Percentiles rank a stretch among this genome's conserved stretches.
phyloP scores from a whole-genome alignment of 2,113 vertebrate species.

The Oreotrochilus melanogaster region DNA sequence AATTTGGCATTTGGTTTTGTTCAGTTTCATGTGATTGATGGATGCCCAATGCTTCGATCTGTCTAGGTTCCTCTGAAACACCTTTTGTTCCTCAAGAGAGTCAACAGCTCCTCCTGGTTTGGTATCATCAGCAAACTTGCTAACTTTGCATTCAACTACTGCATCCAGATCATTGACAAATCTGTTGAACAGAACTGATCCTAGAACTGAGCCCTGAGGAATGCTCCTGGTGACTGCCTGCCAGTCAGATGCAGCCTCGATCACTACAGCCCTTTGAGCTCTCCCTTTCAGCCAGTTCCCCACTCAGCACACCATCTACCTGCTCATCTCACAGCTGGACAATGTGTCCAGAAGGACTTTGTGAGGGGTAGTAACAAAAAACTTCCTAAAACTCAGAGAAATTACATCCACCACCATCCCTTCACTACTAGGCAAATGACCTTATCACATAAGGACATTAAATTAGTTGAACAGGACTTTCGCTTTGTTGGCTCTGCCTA shows the following conservation, averaged over 20 bases:
- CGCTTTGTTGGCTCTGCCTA: background rate
- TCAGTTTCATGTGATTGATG: background rate
- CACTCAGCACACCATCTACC: no score
- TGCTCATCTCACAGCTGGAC: background rate
- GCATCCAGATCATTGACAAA: background rate
- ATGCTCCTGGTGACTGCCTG: no score
- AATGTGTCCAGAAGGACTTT: background rate
- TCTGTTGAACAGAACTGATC: no score
- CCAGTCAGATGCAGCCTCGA: no score
- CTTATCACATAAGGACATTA: background rate
- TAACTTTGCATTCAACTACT: background rate
- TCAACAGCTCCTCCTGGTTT: background rate
- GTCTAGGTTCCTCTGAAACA: background rate
- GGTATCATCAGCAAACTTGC: background rate
- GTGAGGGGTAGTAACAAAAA: background rate
- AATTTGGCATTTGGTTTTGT: background rate
- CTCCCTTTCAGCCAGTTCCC: no score
- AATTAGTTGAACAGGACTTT: background rate
- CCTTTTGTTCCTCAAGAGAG: background rate
- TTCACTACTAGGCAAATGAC: background rate
- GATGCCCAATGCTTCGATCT: background rate
- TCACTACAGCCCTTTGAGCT: no score
- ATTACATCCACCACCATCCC: background rate
- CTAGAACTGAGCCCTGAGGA: no score
- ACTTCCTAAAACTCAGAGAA: background rate